Percentiles rank a stretch among this genome's conserved stretches.
These are phyloP conservation scores for Harpegnathos saltator DNA, from an alignment of 1,140 invertebrate genomes.

Conservation along the genomic window DNA sequence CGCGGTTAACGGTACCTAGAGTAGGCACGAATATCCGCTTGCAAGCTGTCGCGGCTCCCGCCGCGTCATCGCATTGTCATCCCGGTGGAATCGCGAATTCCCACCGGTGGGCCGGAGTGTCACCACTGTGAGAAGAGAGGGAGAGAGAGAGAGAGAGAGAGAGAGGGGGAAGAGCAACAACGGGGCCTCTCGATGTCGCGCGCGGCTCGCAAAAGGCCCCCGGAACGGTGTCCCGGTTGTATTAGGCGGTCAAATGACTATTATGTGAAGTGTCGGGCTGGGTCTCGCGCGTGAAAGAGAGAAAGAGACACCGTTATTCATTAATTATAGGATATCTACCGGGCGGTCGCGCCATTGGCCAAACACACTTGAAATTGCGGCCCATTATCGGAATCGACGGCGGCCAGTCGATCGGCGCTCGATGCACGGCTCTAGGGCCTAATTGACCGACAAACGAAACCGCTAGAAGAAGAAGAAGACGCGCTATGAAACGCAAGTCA, in stretches of 20 bases:
- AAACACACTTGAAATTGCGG: conserved; percentile 58
- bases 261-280: not conserved
- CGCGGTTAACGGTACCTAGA: conserved; percentile 81
- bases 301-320: conserved; percentile 57
- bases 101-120: conserved; percentile 26
- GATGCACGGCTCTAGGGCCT: conserved; percentile 40
- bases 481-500: conserved; percentile 54
- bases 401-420: not conserved
- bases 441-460: conserved; percentile 69
- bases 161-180: not conserved
- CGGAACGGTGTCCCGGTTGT: conserved; percentile 30
- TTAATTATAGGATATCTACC: conserved; percentile 65
- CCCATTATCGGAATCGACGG: conserved; percentile 65
- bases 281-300: not conserved
- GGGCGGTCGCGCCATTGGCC: conserved; percentile 13
- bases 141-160: not conserved
- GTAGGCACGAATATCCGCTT: conserved; percentile 84
- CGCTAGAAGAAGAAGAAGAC: conserved; percentile 25
- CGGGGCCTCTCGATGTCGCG: not conserved
- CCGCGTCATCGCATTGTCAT: conserved; percentile 79
- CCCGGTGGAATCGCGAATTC: conserved; percentile 64
- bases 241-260: conserved; percentile 14
- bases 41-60: conserved; percentile 81
- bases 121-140: not conserved
- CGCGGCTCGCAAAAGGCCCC: not conserved